Evolutionary conservation across 2,888 invertebrate species (phyloP), one percentile per base, ranked within the genome.

Genomic region (Caenorhabditis auriculariae): DNA sequence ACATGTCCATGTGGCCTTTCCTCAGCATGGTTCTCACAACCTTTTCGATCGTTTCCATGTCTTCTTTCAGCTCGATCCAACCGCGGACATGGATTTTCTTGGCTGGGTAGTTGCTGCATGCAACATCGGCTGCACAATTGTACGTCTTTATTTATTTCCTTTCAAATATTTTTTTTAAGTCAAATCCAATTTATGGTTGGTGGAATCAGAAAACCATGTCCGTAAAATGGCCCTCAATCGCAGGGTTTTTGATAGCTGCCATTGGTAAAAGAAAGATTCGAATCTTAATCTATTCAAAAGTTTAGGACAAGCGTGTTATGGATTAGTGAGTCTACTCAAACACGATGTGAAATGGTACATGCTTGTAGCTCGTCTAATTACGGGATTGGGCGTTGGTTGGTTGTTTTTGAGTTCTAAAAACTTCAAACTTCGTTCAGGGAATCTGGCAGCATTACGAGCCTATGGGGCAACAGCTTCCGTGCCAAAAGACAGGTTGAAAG

Each of bases 71-170:
- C 52, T 69, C 6, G 69, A 69, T 39, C 45, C 48, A 29, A 49
- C 60, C 19, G 69, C 64, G 23, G 60, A 58, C 27, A 50, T 69
- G 21, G 64, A 66, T 24, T 66, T 66, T 38, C 44, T 66, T 17
- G 69, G 69, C 37, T 69, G 69, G 69, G 60, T 69, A 21, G 60
- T 69, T 4, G 69, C 69, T n/a, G 57, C 69, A 1, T 66, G 63
- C 44, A 62, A 60, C 42, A 57, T 69, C 37, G 66, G 66, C 32
- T 64, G 60, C 38, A 60, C 69, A 6, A 59, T 69, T 29, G 64
- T 66, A n/a, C 55, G 60, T 42, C n/a, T n/a, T n/a, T n/a, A n/a
- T n/a, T n/a, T n/a, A n/a, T n/a, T n/a, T n/a, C n/a, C n/a, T n/a
- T n/a, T n/a, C n/a, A n/a, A 15, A 21, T 42, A n/a, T 24, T 17